Evolutionary conservation across 2,113 vertebrate genomes (phyloP).

Genomic region (Rhea pennata): DNA sequence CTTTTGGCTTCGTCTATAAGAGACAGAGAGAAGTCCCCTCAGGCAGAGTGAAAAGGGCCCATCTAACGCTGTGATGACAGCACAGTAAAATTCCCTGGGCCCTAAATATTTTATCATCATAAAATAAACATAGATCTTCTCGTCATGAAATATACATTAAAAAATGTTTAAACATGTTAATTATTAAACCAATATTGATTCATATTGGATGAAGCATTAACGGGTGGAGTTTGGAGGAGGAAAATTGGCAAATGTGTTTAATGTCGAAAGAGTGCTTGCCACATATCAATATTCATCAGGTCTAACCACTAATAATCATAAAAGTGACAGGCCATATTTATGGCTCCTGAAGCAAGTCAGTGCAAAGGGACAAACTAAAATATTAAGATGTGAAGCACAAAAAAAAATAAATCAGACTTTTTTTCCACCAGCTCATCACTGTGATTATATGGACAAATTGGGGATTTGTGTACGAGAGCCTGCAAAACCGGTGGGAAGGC

Average conservation of each 20-base stretch:
- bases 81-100: conserved; percentile 55
- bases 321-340: conserved; percentile 79
- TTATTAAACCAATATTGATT: conserved; percentile 87
- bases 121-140: conserved; percentile 83
- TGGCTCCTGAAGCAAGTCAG: conserved; percentile 28
- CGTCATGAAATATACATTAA: conserved; percentile 83
- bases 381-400: conserved; percentile 36
- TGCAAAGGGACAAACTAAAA: conserved; percentile 25
- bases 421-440: not conserved
- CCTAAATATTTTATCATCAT: conserved; percentile 84
- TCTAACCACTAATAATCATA: conserved; percentile 82
- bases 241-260: conserved; percentile 83
- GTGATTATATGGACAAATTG: conserved; percentile 43
- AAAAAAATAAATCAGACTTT: not conserved
- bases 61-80: conserved; percentile 54
- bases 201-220: conserved; percentile 83
- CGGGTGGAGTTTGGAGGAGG: conserved; percentile 59
- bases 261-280: conserved; percentile 73
- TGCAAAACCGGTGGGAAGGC: conserved; percentile 45
- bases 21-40: conserved; percentile 45
- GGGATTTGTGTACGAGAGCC: not conserved
- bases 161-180: conserved; percentile 86
- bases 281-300: conserved; percentile 82
- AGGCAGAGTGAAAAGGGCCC: conserved; percentile 48
- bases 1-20: not conserved